Conservation (phyloP, 2,888 invertebrate genomes). For the Scaptomyza reducta region DNA sequence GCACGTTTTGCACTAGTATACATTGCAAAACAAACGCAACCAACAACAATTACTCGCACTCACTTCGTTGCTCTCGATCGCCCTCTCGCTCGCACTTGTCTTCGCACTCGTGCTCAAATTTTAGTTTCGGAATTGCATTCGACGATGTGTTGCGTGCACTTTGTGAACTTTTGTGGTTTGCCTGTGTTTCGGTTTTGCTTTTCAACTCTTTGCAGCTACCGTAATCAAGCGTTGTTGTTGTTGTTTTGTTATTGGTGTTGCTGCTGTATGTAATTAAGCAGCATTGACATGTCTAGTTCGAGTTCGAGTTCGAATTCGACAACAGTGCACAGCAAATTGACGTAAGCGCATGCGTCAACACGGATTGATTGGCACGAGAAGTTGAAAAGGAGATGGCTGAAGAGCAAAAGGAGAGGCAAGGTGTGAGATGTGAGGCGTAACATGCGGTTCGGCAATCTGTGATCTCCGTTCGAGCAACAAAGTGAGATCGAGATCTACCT, state of each 20-base stretch:
- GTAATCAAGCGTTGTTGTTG: constrained; percentile 48
- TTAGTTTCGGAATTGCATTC: constrained; percentile 31
- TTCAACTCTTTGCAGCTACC: constrained; percentile 36
- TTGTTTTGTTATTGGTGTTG: neutral
- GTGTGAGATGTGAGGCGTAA: constrained; percentile 12
- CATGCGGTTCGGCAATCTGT: constrained; percentile 45
- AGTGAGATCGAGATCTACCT: constrained; percentile 43
- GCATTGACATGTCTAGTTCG: constrained; percentile 76
- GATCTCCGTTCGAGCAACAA: constrained; percentile 46
- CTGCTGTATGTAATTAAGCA: constrained; percentile 71
- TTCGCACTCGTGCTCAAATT: constrained; percentile 47
- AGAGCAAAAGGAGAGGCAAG: neutral
- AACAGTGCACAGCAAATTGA: constrained; percentile 65
- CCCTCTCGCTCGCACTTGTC: constrained; percentile 3
- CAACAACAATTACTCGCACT: constrained; percentile 30
- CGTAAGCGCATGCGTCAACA: constrained; percentile 74
- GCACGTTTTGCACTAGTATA: constrained; percentile 56
- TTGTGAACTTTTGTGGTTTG: constrained; percentile 64
- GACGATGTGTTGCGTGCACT: constrained; percentile 64
- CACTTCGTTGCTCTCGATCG: neutral
- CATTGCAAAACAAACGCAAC: constrained; percentile 43
- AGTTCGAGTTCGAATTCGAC: constrained; percentile 66
- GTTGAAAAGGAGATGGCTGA: neutral
- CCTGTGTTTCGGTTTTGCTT: neutral
- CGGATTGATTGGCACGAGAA: constrained; percentile 32